Evolutionary conservation across 2,113 vertebrate species (phyloP).

Genomic region (Aix galericulata): DNA sequence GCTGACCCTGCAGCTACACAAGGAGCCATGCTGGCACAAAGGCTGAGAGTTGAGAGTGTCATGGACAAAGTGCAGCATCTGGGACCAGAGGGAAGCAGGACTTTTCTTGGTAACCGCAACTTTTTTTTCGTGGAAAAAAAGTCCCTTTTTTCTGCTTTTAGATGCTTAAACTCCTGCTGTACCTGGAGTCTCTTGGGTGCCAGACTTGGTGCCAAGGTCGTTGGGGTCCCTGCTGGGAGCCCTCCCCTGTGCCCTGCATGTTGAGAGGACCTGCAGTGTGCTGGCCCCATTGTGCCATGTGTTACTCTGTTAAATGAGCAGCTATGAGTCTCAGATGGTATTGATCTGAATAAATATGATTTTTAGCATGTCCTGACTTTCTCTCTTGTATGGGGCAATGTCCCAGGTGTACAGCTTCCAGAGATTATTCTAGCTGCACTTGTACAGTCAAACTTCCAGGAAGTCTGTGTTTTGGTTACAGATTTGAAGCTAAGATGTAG

Average conservation of each 20-base stretch:
- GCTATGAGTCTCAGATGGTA: not conserved
- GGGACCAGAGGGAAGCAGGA: not conserved
- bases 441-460: not conserved
- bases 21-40: not conserved
- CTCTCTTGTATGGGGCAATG: not conserved
- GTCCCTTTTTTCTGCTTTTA: not conserved
- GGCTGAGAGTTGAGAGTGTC: not conserved
- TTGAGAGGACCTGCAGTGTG: fast-evolving
- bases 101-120: not conserved
- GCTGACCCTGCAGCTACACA: not conserved
- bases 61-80: not conserved
- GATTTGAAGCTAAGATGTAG: not conserved
- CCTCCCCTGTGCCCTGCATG: not conserved
- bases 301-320: not conserved
- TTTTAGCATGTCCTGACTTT: not conserved
- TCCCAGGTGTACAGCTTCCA: not conserved
- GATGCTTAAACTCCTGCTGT: not conserved
- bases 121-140: not conserved
- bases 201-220: not conserved
- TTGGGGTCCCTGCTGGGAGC: not conserved
- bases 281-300: not conserved
- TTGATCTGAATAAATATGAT: not conserved
- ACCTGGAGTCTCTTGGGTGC: not conserved
- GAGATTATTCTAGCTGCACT: not conserved
- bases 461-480: not conserved